Evolutionary conservation across 1,140 invertebrate species (phyloP).

Genomic region (Ostrea denselamellosa): DNA sequence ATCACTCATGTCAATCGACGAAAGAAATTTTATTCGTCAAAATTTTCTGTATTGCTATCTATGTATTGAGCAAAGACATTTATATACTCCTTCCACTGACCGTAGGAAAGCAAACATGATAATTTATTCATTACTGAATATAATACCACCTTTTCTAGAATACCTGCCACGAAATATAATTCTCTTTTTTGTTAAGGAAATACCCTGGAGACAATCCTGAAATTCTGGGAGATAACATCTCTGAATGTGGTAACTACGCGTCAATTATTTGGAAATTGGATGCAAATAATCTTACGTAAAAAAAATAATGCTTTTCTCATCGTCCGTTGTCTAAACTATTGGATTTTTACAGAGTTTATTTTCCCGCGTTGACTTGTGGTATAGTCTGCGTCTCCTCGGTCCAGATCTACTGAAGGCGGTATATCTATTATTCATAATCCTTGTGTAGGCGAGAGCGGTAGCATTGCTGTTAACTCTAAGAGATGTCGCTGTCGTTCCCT

Average conservation of each 20-base stretch:
- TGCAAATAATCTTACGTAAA: constrained; percentile 27
- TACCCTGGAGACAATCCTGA: constrained; percentile 1
- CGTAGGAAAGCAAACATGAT: background rate
- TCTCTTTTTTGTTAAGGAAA: background rate
- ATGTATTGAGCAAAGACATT: background rate
- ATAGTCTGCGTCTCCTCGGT: constrained; percentile 12
- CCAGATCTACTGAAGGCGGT: constrained; percentile 27
- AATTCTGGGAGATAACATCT: background rate
- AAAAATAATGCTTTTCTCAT: background rate
- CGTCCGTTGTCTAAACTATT: constrained; percentile 17
- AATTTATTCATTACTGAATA: constrained; percentile 24
- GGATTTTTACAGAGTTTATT: constrained; percentile 16
- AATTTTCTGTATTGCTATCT: background rate
- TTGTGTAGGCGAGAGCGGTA: constrained; percentile 25
- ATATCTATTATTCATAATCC: constrained; percentile 37
- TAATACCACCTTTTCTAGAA: background rate
- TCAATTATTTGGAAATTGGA: constrained; percentile 25
- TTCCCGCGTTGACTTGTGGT: constrained; percentile 28
- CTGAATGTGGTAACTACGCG: background rate
- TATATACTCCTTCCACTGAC: background rate
- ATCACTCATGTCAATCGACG: background rate
- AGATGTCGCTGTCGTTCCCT: constrained; percentile 4
- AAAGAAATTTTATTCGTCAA: background rate
- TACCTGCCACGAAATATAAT: constrained; percentile 21
- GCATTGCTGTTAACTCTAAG: constrained; percentile 23